Evolutionary conservation across 2,113 vertebrate genomes (phyloP).

Genomic region (Pomatorhinus ruficollis): DNA sequence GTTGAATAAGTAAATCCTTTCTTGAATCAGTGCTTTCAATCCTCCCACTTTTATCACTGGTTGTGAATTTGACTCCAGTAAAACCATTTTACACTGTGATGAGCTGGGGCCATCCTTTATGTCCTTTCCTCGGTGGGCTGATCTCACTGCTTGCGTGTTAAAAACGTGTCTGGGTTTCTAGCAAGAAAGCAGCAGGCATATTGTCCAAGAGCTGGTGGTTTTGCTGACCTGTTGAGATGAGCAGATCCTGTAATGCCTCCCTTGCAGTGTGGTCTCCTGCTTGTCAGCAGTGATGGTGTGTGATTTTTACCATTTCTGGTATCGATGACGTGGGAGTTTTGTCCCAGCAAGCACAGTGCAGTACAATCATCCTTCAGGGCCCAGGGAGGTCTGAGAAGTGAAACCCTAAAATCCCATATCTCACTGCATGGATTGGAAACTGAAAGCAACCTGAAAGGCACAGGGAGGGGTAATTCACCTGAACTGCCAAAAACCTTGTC

Average conservation of each 20-base stretch:
- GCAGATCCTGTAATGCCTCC: not conserved
- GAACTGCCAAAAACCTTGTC: not conserved
- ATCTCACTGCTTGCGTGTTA: not conserved
- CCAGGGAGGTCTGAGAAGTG: not conserved
- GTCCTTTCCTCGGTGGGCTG: not conserved
- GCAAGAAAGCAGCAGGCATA: not conserved
- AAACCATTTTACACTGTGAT: not conserved
- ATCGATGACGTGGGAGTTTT: not conserved
- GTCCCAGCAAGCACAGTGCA: not conserved
- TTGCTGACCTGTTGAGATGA: constrained; percentile 2
- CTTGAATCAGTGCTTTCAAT: not conserved
- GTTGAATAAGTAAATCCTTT: not conserved
- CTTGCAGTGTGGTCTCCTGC: not conserved
- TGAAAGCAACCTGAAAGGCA: not conserved
- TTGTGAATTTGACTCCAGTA: not conserved
- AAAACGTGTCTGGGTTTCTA: not conserved
- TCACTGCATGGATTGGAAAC: not conserved
- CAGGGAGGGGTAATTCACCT: not conserved
- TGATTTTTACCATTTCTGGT: not conserved
- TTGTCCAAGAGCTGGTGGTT: not conserved
- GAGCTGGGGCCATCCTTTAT: not conserved
- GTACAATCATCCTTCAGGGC: not conserved
- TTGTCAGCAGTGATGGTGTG: not conserved
- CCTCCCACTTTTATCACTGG: not conserved
- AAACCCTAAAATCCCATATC: not conserved